Evolutionary conservation across 2,113 vertebrate genomes (phyloP).

Genomic region (Pyrgilauda ruficollis): DNA sequence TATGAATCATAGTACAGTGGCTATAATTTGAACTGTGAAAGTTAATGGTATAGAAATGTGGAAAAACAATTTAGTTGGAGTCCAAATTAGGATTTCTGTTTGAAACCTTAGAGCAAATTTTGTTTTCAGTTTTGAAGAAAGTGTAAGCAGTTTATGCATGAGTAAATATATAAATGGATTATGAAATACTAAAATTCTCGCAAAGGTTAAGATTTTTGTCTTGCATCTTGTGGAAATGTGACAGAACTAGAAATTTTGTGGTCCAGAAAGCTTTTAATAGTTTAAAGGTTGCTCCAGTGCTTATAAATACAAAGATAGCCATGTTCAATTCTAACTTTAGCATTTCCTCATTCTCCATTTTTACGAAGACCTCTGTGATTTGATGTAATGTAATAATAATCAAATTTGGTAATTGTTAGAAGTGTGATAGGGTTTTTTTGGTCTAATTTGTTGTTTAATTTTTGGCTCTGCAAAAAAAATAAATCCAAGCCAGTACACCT

Average conservation of each 20-base stretch:
- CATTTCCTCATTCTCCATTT: conserved; percentile 6
- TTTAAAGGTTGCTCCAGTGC: neutral
- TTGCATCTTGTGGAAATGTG: conserved; percentile 29
- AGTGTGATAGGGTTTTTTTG: neutral
- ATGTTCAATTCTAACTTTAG: neutral
- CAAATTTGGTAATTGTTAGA: neutral
- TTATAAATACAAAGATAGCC: neutral
- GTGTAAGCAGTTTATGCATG: neutral
- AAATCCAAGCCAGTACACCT: conserved; percentile 29
- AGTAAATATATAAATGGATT: neutral
- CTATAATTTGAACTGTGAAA: conserved; percentile 44
- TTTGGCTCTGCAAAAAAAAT: conserved; percentile 32
- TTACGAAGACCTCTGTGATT: neutral
- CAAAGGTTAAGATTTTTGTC: neutral
- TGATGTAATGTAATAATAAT: neutral
- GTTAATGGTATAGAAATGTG: conserved; percentile 29
- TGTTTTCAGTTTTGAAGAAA: neutral
- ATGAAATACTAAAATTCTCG: conserved; percentile 8
- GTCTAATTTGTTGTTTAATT: neutral
- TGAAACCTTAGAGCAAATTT: neutral
- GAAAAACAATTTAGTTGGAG: neutral
- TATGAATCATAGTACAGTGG: neutral
- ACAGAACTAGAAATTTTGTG: conserved; percentile 33
- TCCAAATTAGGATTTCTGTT: neutral
- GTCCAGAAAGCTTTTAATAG: conserved; percentile 10